Base-by-base conservation (phyloP, 1,140 invertebrate species). In the Zaprionus tsacasi region DNA sequence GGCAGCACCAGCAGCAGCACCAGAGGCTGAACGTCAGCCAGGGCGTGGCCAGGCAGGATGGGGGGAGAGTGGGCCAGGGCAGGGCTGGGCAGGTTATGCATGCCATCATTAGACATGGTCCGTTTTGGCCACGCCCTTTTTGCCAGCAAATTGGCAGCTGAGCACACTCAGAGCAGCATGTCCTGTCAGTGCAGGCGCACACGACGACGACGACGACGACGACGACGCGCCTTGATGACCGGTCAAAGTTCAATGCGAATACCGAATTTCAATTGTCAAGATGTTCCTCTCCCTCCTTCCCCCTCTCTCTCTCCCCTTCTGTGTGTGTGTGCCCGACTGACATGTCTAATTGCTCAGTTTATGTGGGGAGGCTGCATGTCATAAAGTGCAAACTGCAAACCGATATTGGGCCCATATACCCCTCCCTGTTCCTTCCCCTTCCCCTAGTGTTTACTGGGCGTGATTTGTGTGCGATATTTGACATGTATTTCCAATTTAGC, bases 401-500 rank as follows among this genome's bases (percentile, higher is more conserved):
- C 65, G 27, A 58, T 38, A 45, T 30, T n/a, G 15, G n/a, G 1
- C 25, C 25, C 25, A 27, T 27, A 1, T 3, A n/a, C 40, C 40
- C 40, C n/a, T 7, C 13, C 40, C n/a, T n/a, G n/a, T n/a, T n/a
- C 13, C 6, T n/a, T 13, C 6, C 40, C n/a, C 50, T 48, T 21
- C 21, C 21, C 21, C 21, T 72, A 50, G 64, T 11, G 21, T 11
- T n/a, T 35, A 0, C 21, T 33, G 59, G 7, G 27, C 72, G 72
- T 81, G 81, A 89, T 89, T 90, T 89, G 86, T 90, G 78, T 79
- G 67, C 58, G 72, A 87, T 85, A 76, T 74, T 89, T 86, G 85
- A 89, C 85, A 89, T 89, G 86, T 71, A 89, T 89, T 89, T 89
- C 85, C 85, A 89, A 89, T 89, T 89, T 85, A 79, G 78, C 69